Conservation (phyloP, 2,888 invertebrate genomes). For the Diabrotica balteata region DNA sequence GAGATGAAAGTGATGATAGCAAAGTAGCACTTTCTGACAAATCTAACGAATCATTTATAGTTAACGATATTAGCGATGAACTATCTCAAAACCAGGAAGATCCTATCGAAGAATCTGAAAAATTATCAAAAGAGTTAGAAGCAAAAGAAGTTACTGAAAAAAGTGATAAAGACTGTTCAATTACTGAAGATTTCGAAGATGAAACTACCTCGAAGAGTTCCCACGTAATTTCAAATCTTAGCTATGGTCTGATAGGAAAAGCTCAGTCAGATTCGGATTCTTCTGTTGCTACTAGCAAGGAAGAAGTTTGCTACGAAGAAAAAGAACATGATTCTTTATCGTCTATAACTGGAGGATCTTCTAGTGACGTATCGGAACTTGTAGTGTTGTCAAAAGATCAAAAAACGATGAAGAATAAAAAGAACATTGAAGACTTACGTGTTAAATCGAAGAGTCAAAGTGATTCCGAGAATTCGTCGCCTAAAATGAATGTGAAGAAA, state of each 20-base stretch:
- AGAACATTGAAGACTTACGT: not conserved
- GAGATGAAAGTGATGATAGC: slow-evolving; percentile 19
- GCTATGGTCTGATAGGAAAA: slow-evolving; percentile 35
- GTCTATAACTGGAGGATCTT: slow-evolving; percentile 20
- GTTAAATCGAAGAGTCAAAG: slow-evolving; percentile 15
- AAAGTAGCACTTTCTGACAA: slow-evolving; percentile 17
- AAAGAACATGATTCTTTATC: slow-evolving; percentile 39
- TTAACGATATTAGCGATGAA: slow-evolving; percentile 19
- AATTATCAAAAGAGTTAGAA: slow-evolving; percentile 8
- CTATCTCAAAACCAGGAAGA: slow-evolving; percentile 5
- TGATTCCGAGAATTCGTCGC: slow-evolving; percentile 30
- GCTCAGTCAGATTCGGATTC: slow-evolving; percentile 16
- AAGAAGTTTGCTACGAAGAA: slow-evolving; percentile 38
- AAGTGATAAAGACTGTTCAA: slow-evolving; percentile 12
- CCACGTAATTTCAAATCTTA: slow-evolving; percentile 21
- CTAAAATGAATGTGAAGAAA: slow-evolving; percentile 52
- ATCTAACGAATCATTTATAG: slow-evolving; percentile 22
- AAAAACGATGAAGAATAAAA: not conserved
- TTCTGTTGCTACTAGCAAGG: slow-evolving; percentile 28
- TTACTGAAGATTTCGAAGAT: slow-evolving; percentile 8
- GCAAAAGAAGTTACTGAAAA: slow-evolving; percentile 15
- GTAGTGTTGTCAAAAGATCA: slow-evolving; percentile 15
- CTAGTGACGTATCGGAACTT: slow-evolving; percentile 13
- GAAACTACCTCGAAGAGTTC: not conserved
- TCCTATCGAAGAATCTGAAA: slow-evolving; percentile 5